These are phyloP conservation scores for Drosophila seclusa DNA, from an alignment of 2,888 invertebrate species.

Conservation along the genomic window DNA sequence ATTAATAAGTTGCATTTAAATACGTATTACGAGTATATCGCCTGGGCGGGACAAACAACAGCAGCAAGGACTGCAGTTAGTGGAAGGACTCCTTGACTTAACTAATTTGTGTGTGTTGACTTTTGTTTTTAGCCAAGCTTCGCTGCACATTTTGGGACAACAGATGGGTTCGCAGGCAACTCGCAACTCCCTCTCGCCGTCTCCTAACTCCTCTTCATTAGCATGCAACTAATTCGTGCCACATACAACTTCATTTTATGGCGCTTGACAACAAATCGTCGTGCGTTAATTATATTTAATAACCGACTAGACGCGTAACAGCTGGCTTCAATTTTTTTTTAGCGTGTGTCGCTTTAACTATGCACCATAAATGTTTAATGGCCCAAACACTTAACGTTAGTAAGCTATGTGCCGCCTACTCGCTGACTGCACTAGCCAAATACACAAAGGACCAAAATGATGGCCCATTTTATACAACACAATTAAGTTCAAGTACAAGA, in stretches of 20 bases:
- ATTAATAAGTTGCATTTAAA: constrained; percentile 82
- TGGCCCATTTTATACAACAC: neutral
- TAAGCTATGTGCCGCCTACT: constrained; percentile 6
- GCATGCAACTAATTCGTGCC: constrained; percentile 49
- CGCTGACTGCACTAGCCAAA: neutral
- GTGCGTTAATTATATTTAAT: constrained; percentile 76
- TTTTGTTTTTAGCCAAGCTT: constrained; percentile 59
- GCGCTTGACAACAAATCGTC: constrained; percentile 65
- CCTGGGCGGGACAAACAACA: constrained; percentile 36
- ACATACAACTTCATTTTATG: constrained; percentile 70
- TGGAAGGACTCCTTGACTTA: constrained; percentile 6
- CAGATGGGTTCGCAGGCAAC: constrained; percentile 50
- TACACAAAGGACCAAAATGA: neutral
- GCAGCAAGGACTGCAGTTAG: constrained; percentile 32
- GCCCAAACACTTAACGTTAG: constrained; percentile 57
- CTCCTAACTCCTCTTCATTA: constrained; percentile 31
- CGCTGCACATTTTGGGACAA: constrained; percentile 56
- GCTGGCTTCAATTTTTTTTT: constrained; percentile 52
- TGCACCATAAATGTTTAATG: constrained; percentile 68
- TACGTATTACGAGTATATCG: constrained; percentile 62
- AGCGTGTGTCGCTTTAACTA: constrained; percentile 61
- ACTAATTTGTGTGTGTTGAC: constrained; percentile 44
- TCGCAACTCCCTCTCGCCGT: neutral
- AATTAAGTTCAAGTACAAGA: neutral
- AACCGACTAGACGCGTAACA: constrained; percentile 54